Evolutionary conservation across 2,113 vertebrate genomes (phyloP), one percentile per base, ranked within the genome.

Genomic region (Columbina picui): DNA sequence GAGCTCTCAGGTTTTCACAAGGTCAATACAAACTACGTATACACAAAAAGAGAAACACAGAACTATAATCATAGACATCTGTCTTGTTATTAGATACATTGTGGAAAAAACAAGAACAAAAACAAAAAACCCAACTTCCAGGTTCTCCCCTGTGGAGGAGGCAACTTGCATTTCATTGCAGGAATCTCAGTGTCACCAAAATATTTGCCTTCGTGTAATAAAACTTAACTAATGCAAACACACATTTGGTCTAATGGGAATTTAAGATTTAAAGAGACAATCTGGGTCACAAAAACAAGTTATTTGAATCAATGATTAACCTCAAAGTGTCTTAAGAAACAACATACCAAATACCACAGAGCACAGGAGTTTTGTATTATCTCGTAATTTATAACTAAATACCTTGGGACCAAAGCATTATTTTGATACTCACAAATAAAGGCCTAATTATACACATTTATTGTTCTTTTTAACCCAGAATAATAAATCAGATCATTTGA

Each of bases 301-400:
- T 70, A 4, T 76, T 6, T 89, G 41, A 85, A 74, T 77, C 55
- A 84, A 69, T 53, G 25, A 86, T 73, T 84, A 84, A 91, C 52
- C 41, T 74, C 17, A 29, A 89, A 61, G 20, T 20, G 13, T 74
- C 30, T 77, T 77, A 73, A 86, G 55, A 76, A 93, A 88, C 8
- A 65, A 27, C 4, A 69, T 2, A 19, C 14, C 47, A 90, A 74
- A 56, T 70, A 77, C 32, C 41, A 69, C 0, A 1, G 29, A 76
- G 23, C 23, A 84, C 39, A 74, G n/a, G 87, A 89, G 52, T 41
- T 36, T 39, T 68, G 0, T 17, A 34, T 65, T 49, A 60, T 56
- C 27, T 65, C 3, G 1, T 23, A 47, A 78, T 14, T 56, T 21
- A 45, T 0, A 0, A 57, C 1, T 0, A 29, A 85, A 85, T 30